Conservation (phyloP, 1,140 invertebrate species). For the Latrodectus geometricus region DNA sequence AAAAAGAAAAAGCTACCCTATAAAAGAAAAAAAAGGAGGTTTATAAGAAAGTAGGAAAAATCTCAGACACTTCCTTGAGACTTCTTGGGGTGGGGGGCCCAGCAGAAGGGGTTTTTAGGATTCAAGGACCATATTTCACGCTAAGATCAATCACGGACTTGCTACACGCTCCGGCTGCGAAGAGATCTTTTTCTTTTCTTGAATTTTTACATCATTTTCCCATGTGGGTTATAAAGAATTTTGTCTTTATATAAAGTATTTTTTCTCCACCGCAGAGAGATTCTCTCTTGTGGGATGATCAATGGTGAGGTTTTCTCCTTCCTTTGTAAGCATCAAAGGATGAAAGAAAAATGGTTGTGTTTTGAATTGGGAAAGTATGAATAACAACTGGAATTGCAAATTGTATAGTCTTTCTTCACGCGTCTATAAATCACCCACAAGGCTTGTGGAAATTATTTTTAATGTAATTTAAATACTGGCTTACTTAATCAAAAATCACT, state of each 20-base stretch:
- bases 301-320: not conserved
- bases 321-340: too few relatives aligned
- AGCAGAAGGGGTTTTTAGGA: constrained; percentile 8
- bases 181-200: not conserved
- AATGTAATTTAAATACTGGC: not conserved
- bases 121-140: constrained; percentile 54
- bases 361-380: not conserved
- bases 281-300: not conserved
- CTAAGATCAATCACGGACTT: constrained; percentile 46
- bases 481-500: too few relatives aligned
- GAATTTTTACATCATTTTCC: constrained; percentile 37
- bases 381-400: not conserved
- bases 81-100: constrained; percentile 4
- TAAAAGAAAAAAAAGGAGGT: not conserved
- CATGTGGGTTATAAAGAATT: constrained; percentile 54
- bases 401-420: not conserved
- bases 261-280: not conserved
- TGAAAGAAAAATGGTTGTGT: not conserved
- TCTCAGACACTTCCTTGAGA: constrained; percentile 51
- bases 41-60: constrained; percentile 10
- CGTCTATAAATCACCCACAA: not conserved
- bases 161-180: constrained; percentile 25
- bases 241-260: not conserved
- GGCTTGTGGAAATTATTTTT: not conserved
- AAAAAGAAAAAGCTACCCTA: constrained; percentile 13